Evolutionary conservation across 2,888 invertebrate genomes (phyloP), one percentile per base, ranked within the genome.

Genomic region (Cosmia pyralina): DNA sequence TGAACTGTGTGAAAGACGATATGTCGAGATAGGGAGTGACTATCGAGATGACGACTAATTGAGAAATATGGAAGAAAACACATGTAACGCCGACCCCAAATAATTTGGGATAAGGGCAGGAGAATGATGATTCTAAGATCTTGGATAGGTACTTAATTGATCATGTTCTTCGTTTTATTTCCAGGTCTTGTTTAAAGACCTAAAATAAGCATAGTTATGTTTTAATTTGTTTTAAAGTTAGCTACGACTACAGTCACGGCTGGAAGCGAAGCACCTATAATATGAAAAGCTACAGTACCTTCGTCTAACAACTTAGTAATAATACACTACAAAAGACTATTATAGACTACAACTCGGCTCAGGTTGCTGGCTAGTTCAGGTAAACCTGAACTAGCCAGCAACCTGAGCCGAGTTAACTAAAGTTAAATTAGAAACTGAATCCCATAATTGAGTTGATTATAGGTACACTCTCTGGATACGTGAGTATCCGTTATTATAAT

Each of bases 401-500:
- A n/a, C n/a, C n/a, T n/a, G n/a, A n/a, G n/a, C n/a, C n/a, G n/a
- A n/a, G n/a, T n/a, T n/a, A n/a, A n/a, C n/a, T n/a, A n/a, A n/a
- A n/a, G 10, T 68, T 50, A 10, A 28, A 68, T n/a, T 52, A 46
- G 44, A 28, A 52, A 7, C 17, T 10, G 38, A 48, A 15, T 44
- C 38, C 34, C 22, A n/a, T 74, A 50, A 1, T 67, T 57, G 50
- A 50, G 6, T 34, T 58, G 34, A 58, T n/a, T 28, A 34, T 53
- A 10, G 28, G 17, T 28, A 70, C 34, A 52, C 11, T 41, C 46
- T 41, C 38, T 46, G 17, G 38, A 70, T 69, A n/a, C 77, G 7
- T 48, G 41, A 15, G 7, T 69, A 48, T 15, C 7, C 13, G 13
- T 68, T 70, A 70, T 70, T 60, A 53, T 70, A 15, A 78, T 75